Base-by-base conservation (phyloP, 2,888 invertebrate genomes). In the Lysandra coridon region DNA sequence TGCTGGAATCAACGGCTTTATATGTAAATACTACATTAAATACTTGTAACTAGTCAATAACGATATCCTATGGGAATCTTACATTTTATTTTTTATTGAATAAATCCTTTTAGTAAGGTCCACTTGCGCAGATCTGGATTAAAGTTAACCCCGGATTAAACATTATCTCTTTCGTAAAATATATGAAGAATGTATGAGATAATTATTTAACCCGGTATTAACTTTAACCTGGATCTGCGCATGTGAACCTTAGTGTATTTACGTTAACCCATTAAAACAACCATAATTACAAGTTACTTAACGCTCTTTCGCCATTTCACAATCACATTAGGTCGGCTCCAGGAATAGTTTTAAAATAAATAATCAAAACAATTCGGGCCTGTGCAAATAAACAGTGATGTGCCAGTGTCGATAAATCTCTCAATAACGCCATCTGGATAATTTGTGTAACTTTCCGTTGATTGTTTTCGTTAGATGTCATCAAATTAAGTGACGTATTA, bases 281-380 rank as follows among this genome's bases (percentile, higher is more conserved):
- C 2, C 33, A 33, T 69, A 69, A 69, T 69, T 33, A 69, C 4
- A 33, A 69, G 12, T 69, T 69, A 69, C 69, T 37, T 69, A 33
- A 69, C 14, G 14, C 14, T 33, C 69, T 69, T 69, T 14, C 33
- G 69, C 33, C 33, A 69, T 69, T 69, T 37, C 33, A 37, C 14
- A 69, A 69, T 69, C 37, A 37, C 69, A 33, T 69, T 69, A 69
- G 33, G 33, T 37, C 14, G 33, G 5, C 2, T 69, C 69, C 69
- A 69, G 33, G 75, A 75, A 75, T 75, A 75, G 49, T 4, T 30
- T 49, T 75, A 53, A 49, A 75, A 49, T 75, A 75, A 75, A 75
- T 75, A 44, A 44, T 40, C 40, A 44, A 75, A 75, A 75, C 75
- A 75, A 75, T 75, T 37, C 49, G 12, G 12, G 44, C 23, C 23